Base-by-base conservation (phyloP, 1,140 invertebrate genomes). In the Acromyrmex charruanus region DNA sequence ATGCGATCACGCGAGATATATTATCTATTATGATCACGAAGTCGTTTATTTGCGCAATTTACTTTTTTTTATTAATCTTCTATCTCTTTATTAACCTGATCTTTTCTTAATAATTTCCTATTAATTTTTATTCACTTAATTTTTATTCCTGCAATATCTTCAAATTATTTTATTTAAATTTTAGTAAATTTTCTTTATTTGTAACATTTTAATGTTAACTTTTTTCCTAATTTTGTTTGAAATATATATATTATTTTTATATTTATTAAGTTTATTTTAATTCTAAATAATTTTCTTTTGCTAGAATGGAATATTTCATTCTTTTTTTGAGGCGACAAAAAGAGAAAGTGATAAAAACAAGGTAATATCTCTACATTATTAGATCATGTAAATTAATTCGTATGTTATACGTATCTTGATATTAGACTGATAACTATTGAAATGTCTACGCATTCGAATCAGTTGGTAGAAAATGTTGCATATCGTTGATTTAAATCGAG, bases 1-100 rank as follows among this genome's bases (percentile, higher is more conserved):
- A 61, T 77, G 35, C 58, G 21, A 77, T 77, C 55, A 21, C 55
- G 35, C 75, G 16, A 77, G 12, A 59, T 77, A 31, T 55, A 65
- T 77, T 65, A 65, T 25, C 9, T 61, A 39, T 31, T 44, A 21
- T 21, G 21, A 44, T 77, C 31, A 28, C 63, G 16, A 55, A 58
- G n/a, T 75, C 31, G 14, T 28, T n/a, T 35, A n/a, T 35, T 75
- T 44, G 10, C 9, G 35, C 21, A 63, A 77, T 61, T 0, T 5
- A 1, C 3, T n/a, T 35, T 35, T 63, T 44, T 75, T 35, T 16
- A 74, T 74, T 35, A 72, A 51, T 72, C 5, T 7, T 31, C 6
- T n/a, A 14, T 53, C 14, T 51, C 14, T 51, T 51, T 51, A 51
- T 51, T 51, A 51, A 44, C 12, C 14, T 16, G 14, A 16, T 16